These are phyloP conservation scores for Tupaia tana DNA, from an alignment of 2,113 vertebrate species.

Conservation along the genomic window DNA sequence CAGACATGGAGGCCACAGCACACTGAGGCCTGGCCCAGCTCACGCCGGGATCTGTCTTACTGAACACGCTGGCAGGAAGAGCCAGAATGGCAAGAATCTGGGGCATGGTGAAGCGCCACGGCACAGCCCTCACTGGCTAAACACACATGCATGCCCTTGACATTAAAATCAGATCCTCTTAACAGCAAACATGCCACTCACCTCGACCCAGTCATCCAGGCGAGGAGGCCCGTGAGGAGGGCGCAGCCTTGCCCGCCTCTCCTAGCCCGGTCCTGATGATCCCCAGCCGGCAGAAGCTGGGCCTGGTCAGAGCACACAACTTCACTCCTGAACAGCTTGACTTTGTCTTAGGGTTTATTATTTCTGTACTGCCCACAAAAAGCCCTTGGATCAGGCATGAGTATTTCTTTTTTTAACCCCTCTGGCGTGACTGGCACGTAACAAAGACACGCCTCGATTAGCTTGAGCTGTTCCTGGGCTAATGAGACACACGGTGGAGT, in stretches of 20 bases:
- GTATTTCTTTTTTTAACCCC: constrained; percentile 70
- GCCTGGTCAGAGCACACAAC: neutral
- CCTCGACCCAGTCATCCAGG: neutral
- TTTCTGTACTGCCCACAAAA: constrained; percentile 41
- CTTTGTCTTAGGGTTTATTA: constrained; percentile 49
- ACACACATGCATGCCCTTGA: neutral
- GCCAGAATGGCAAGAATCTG: accelerated
- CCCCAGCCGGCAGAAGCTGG: neutral
- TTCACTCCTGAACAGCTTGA: neutral
- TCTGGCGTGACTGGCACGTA: neutral
- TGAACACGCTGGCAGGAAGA: neutral
- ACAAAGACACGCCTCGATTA: neutral
- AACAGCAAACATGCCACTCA: constrained; percentile 41
- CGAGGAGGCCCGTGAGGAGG: neutral
- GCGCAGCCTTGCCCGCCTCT: accelerated
- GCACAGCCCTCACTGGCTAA: neutral
- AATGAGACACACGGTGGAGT: neutral
- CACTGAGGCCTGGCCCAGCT: accelerated
- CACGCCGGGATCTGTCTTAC: neutral
- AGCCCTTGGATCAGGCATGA: constrained; percentile 52
- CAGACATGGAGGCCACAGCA: accelerated
- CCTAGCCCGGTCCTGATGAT: neutral
- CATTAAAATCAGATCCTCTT: neutral
- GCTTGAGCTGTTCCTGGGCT: neutral
- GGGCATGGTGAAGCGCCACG: accelerated